Evolutionary conservation across 1,140 invertebrate species (phyloP).

Genomic region (Amphibalanus amphitrite): DNA sequence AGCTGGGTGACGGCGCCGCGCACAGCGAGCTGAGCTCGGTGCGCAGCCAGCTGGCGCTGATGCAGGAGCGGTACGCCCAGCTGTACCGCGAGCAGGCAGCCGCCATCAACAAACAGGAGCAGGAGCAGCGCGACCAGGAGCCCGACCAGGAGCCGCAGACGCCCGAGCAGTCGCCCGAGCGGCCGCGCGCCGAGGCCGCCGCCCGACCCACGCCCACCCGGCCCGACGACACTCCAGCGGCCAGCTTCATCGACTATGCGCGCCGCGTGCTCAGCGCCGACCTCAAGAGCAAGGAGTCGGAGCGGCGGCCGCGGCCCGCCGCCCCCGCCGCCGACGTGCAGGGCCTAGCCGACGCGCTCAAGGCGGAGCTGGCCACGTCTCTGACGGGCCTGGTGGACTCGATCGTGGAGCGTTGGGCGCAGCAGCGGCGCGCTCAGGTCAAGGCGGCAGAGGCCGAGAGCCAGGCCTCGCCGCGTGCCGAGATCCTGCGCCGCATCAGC

Average conservation of each 20-base stretch:
- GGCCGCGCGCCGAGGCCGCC: too few species aligned
- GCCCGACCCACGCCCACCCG: not conserved
- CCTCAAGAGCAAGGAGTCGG: not conserved
- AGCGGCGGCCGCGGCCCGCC: not conserved
- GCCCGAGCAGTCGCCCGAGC: too few species aligned
- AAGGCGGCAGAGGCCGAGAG: constrained; percentile 43
- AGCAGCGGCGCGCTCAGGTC: constrained; percentile 14
- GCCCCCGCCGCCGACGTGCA: constrained; percentile 39
- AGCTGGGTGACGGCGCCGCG: not conserved
- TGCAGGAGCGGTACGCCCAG: constrained; percentile 64
- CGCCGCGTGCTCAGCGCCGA: not conserved
- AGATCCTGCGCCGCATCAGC: constrained; percentile 22
- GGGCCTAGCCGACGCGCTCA: constrained; percentile 67
- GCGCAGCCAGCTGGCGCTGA: constrained; percentile 71
- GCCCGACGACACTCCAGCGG: not conserved
- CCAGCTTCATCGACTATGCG: not conserved
- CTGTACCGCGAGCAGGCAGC: not conserved
- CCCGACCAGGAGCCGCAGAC: too few species aligned
- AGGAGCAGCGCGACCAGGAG: too few species aligned
- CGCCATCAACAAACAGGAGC: too few species aligned
- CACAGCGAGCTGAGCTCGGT: constrained; percentile 54
- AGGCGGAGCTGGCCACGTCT: constrained; percentile 70
- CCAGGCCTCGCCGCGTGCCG: not conserved
- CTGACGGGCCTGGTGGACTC: constrained; percentile 70
- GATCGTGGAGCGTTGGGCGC: constrained; percentile 39